These are phyloP conservation scores for Pseudochirops cupreus DNA, from an alignment of 2,797 vertebrate species.

Conservation along the genomic window DNA sequence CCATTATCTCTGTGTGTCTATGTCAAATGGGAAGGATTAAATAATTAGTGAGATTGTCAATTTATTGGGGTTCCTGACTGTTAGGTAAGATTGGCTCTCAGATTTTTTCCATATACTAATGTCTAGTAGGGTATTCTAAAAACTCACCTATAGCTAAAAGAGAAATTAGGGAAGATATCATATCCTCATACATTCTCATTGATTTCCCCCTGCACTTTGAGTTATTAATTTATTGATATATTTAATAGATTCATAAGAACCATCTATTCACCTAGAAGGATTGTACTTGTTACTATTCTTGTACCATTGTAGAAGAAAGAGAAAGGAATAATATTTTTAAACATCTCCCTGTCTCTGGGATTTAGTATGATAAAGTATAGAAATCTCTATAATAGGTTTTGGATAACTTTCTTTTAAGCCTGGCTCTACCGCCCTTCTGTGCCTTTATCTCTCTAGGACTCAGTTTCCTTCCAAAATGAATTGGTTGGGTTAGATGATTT, in stretches of 20 bases:
- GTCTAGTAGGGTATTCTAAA: background rate
- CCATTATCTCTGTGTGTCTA: background rate
- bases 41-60: background rate
- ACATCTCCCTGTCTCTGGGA: background rate
- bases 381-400: background rate
- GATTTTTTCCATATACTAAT: background rate
- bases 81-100: background rate
- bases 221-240: background rate
- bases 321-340: background rate
- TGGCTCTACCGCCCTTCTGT: background rate
- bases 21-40: background rate
- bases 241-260: background rate
- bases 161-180: background rate
- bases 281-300: background rate
- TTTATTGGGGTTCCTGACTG: background rate
- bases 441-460: background rate
- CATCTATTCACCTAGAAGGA: background rate
- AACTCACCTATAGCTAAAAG: background rate
- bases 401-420: background rate
- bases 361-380: background rate
- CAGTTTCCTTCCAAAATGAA: constrained; percentile 18
- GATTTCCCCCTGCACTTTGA: background rate
- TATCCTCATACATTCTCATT: background rate
- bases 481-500: background rate
- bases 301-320: background rate